Conservation (phyloP, 2,888 invertebrate genomes). For the Fissipunctia ypsillon region DNA sequence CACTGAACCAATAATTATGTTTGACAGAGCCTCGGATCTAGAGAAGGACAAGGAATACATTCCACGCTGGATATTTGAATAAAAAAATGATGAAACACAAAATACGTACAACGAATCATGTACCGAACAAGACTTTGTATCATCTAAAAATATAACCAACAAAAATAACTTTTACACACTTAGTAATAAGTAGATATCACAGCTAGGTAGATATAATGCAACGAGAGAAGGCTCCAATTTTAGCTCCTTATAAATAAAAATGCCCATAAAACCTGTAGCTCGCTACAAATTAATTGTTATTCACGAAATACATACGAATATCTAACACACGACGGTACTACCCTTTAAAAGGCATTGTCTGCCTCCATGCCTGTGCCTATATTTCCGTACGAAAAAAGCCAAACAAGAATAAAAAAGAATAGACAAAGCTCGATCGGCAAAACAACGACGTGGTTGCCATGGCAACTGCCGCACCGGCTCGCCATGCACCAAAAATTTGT, state of each 20-base stretch:
- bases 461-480: constrained; percentile 82
- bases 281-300: constrained; percentile 57
- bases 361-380: constrained; percentile 75
- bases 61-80: neutral
- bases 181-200: neutral
- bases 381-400: constrained; percentile 79
- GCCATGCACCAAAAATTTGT: constrained; percentile 78
- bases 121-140: neutral
- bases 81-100: neutral
- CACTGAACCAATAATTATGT: neutral
- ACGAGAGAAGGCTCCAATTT: neutral
- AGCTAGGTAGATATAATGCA: neutral
- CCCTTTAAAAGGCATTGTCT: constrained; percentile 76
- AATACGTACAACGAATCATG: neutral
- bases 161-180: neutral
- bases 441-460: constrained; percentile 86
- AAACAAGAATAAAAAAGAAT: constrained; percentile 75
- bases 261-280: constrained; percentile 60
- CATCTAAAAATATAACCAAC: neutral
- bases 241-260: constrained; percentile 40
- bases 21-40: neutral
- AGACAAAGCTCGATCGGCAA: constrained; percentile 85
- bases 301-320: constrained; percentile 59
- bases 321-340: constrained; percentile 64
- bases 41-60: neutral